Evolutionary conservation across 2,888 invertebrate genomes (phyloP).

Genomic region (Cryptocheilus praepositus): DNA sequence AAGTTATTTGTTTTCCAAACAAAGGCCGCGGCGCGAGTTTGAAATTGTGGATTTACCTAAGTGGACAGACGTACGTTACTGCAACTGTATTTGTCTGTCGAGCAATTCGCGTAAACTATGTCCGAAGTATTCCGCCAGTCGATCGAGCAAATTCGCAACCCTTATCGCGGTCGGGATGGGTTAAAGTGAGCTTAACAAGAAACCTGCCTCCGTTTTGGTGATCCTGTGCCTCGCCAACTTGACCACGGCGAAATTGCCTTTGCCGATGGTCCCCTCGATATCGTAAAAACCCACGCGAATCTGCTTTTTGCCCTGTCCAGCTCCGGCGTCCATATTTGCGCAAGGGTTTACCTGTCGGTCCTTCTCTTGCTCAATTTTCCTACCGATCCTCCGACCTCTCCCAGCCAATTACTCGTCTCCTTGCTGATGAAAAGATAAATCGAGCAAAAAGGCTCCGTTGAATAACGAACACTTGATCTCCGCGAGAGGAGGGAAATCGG

Average conservation of each 20-base stretch:
- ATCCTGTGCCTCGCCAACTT: conserved; percentile 98
- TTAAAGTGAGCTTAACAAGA: no score
- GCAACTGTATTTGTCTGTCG: no score
- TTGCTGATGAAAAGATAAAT: no score
- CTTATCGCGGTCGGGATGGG: not conserved
- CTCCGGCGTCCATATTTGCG: conserved; percentile 65
- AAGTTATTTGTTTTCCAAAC: no score
- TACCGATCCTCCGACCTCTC: not conserved
- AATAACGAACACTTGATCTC: no score
- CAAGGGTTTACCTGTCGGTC: conserved; percentile 4
- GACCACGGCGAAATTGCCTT: conserved; percentile 99
- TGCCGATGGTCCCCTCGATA: conserved; percentile 97
- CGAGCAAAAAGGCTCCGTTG: no score
- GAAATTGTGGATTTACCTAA: no score
- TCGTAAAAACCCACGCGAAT: conserved; percentile 98
- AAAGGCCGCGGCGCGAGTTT: no score
- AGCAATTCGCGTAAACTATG: no score
- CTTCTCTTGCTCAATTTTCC: conserved; percentile 12
- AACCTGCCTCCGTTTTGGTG: conserved; percentile 95
- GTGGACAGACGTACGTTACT: no score
- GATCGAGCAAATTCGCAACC: not conserved
- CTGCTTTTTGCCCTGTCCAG: conserved; percentile 74
- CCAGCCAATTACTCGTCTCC: no score
- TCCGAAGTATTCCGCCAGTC: not conserved
- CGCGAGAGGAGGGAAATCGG: no score